Evolutionary conservation across 2,797 vertebrate genomes (phyloP).

Genomic region (Cyprinodon diabolis): DNA sequence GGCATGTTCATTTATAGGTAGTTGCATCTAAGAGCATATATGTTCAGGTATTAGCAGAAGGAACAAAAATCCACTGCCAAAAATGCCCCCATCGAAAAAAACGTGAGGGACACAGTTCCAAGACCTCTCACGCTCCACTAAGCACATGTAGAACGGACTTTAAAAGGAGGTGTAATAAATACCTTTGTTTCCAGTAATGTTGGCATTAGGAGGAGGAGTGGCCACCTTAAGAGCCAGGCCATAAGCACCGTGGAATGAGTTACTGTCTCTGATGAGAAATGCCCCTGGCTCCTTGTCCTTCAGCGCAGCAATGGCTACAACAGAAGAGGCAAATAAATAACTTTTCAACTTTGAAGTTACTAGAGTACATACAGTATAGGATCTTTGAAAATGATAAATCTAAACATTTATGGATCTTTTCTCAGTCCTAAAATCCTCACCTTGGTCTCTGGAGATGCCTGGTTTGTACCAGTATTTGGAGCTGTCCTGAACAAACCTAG

Average conservation of each 20-base stretch:
- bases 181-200: conserved; percentile 86
- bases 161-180: conserved; percentile 21
- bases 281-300: conserved; percentile 89
- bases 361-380: background rate
- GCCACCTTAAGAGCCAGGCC: conserved; percentile 93
- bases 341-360: background rate
- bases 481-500: conserved; percentile 92
- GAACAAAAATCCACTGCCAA: too few species aligned
- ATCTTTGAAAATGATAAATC: background rate
- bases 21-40: too few species aligned
- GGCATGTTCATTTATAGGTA: too few species aligned
- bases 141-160: too few species aligned
- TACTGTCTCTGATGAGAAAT: conserved; percentile 93
- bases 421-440: conserved; percentile 64
- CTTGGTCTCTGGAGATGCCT: conserved; percentile 92
- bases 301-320: conserved; percentile 86
- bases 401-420: background rate
- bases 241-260: conserved; percentile 94
- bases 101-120: too few species aligned
- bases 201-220: conserved; percentile 84
- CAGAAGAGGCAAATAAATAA: conserved; percentile 19
- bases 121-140: too few species aligned
- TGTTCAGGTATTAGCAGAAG: too few species aligned
- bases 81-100: too few species aligned
- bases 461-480: conserved; percentile 95